A percentile compares a stretch with the other conserved stretches of the same genome.
Conservation (phyloP, 2,888 invertebrate genomes). For the Cataglyphis albicans region DNA sequence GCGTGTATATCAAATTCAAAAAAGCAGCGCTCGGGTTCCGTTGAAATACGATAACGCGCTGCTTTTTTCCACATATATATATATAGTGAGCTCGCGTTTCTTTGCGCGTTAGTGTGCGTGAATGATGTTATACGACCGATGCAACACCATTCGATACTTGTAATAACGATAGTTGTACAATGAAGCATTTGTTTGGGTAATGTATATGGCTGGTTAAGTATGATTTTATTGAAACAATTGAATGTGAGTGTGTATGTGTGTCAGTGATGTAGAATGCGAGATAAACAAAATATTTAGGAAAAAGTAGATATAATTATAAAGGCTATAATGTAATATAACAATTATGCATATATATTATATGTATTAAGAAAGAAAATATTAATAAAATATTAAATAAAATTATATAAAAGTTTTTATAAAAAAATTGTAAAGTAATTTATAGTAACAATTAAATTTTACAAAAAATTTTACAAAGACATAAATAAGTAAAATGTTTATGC, state of each 20-base stretch:
- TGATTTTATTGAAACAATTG: background rate
- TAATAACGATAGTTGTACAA: constrained; percentile 28
- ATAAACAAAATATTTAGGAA: constrained; percentile 15
- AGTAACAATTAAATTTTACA: constrained; percentile 5
- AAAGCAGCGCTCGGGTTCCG: constrained; percentile 38
- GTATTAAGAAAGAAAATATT: background rate
- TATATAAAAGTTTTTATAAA: background rate
- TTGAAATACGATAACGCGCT: constrained; percentile 48
- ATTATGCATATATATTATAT: background rate
- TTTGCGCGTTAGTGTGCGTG: background rate
- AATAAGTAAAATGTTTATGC: background rate
- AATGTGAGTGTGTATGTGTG: background rate
- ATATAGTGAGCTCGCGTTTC: constrained; percentile 20
- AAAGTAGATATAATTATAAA: background rate
- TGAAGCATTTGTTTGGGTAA: background rate
- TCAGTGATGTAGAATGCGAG: too few relatives aligned
- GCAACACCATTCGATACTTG: constrained; percentile 18
- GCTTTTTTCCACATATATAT: constrained; percentile 21
- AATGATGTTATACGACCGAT: constrained; percentile 12
- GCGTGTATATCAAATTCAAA: constrained; percentile 49
- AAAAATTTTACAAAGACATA: background rate
- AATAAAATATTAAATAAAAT: background rate
- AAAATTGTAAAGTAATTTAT: background rate
- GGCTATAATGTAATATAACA: background rate
- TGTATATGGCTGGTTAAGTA: background rate